phyloP scores from a whole-genome alignment of 2,797 vertebrate species.

The Microctenopoma lineatum region DNA sequence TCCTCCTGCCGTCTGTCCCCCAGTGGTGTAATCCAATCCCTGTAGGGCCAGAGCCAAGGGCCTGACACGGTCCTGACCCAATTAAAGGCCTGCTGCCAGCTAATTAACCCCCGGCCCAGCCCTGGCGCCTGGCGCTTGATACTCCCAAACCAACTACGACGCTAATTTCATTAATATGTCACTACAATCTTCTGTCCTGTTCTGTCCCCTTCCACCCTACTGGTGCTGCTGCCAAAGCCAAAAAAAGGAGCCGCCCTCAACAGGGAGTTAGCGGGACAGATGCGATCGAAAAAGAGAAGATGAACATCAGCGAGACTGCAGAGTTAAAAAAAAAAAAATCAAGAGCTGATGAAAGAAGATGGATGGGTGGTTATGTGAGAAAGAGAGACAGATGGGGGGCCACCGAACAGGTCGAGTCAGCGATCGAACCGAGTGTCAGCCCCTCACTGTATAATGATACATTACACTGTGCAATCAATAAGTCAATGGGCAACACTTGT shows the following conservation, averaged over 20 bases:
- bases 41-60: slow-evolving; percentile 80
- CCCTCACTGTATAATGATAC: slow-evolving; percentile 81
- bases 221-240: slow-evolving; percentile 17
- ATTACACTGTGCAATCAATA: slow-evolving; percentile 80
- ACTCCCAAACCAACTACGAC: slow-evolving; percentile 71
- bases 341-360: slow-evolving; percentile 71
- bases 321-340: background rate
- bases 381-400: slow-evolving; percentile 82
- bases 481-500: slow-evolving; percentile 82
- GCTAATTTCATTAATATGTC: slow-evolving; percentile 82
- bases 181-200: slow-evolving; percentile 60
- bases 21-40: slow-evolving; percentile 82
- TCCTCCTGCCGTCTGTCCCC: slow-evolving; percentile 70
- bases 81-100: slow-evolving; percentile 82
- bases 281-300: slow-evolving; percentile 17
- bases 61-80: slow-evolving; percentile 84
- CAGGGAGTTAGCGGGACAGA: slow-evolving; percentile 35
- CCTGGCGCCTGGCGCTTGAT: slow-evolving; percentile 78
- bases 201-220: slow-evolving; percentile 43
- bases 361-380: slow-evolving; percentile 81
- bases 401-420: slow-evolving; percentile 63
- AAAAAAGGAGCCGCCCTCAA: slow-evolving; percentile 27
- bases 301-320: background rate
- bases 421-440: slow-evolving; percentile 66
- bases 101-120: slow-evolving; percentile 80